Percentiles rank a stretch among this genome's conserved stretches.
phyloP scores from a whole-genome alignment of 2,113 vertebrate genomes.

The zebrafish (Danio rerio) region DNA sequence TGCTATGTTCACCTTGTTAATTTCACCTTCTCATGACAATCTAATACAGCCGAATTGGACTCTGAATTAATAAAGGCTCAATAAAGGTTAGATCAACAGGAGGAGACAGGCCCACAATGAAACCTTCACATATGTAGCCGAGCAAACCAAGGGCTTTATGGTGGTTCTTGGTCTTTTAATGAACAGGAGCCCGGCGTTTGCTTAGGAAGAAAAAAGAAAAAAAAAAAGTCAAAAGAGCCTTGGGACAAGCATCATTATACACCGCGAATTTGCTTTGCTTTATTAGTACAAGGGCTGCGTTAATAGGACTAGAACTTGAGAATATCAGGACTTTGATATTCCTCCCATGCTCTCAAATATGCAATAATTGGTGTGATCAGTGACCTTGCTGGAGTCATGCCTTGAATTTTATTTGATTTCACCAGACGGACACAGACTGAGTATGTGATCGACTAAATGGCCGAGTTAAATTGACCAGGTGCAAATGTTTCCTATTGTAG shows the following conservation, averaged over 20 bases:
- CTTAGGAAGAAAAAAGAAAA: conserved; percentile 40
- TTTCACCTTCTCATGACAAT: conserved; percentile 67
- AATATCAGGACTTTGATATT: conserved; percentile 36
- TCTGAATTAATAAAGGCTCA: conserved; percentile 78
- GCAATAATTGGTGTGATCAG: conserved; percentile 25
- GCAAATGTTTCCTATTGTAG: not conserved
- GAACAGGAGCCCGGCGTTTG: conserved; percentile 63
- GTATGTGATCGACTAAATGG: not conserved
- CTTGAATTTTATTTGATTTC: conserved; percentile 17
- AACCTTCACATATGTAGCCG: conserved; percentile 68
- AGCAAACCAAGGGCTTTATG: conserved; percentile 64
- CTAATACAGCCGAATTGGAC: conserved; percentile 67
- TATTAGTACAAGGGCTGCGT: conserved; percentile 44
- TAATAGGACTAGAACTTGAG: conserved; percentile 39
- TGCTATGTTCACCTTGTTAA: conserved; percentile 51
- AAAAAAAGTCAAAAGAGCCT: conserved; percentile 34
- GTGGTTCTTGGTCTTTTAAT: conserved; percentile 75
- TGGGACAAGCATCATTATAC: conserved; percentile 51
- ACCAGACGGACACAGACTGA: not conserved
- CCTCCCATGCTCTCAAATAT: conserved; percentile 21
- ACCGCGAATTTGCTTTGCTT: conserved; percentile 44
- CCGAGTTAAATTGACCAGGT: not conserved
- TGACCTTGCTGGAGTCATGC: conserved; percentile 30
- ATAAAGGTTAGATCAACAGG: conserved; percentile 82
- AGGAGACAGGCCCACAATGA: conserved; percentile 72